A percentile compares a stretch with the other conserved stretches of the same genome.
Evolutionary conservation across 2,888 invertebrate genomes (phyloP).

Genomic region (Parapristionchus giblindavisi): DNA sequence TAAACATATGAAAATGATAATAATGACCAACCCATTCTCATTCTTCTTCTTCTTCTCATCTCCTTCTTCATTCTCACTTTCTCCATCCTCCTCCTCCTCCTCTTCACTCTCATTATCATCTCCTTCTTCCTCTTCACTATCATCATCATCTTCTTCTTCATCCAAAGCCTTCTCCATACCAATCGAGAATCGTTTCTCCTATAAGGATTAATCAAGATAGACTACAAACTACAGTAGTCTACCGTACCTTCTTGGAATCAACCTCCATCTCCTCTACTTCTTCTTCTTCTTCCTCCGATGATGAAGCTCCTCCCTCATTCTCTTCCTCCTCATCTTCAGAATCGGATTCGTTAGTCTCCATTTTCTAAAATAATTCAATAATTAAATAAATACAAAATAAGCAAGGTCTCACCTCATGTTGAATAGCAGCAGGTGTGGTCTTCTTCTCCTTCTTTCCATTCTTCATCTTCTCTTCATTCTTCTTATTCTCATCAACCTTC

Average conservation of each 20-base stretch:
- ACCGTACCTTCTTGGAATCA: conserved; percentile 8
- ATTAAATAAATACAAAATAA: background rate
- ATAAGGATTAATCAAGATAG: background rate
- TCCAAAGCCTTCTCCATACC: conserved; percentile 20
- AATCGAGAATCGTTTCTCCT: conserved; percentile 36
- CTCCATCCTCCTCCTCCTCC: conserved; percentile 44
- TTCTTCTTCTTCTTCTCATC: conserved; percentile 20
- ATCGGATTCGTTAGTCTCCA: conserved; percentile 36
- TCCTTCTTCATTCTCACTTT: conserved; percentile 31
- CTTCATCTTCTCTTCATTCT: conserved; percentile 16
- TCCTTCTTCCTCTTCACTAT: conserved; percentile 25
- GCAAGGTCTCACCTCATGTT: background rate
- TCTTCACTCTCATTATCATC: conserved; percentile 35
- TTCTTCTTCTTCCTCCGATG: conserved; percentile 32
- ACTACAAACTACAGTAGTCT: background rate
- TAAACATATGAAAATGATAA: background rate
- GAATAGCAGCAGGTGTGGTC: background rate
- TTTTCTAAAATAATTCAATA: background rate
- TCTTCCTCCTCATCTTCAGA: conserved; percentile 27
- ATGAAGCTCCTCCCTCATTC: conserved; percentile 9
- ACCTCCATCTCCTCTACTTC: conserved; percentile 18
- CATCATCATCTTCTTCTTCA: conserved; percentile 8
- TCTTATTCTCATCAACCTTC: conserved; percentile 37
- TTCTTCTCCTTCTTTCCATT: conserved; percentile 30
- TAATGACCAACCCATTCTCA: background rate